A percentile compares a stretch with the other conserved stretches of the same genome.
phyloP scores from a whole-genome alignment of 1,140 invertebrate species.

The Metopolophium dirhodum region DNA sequence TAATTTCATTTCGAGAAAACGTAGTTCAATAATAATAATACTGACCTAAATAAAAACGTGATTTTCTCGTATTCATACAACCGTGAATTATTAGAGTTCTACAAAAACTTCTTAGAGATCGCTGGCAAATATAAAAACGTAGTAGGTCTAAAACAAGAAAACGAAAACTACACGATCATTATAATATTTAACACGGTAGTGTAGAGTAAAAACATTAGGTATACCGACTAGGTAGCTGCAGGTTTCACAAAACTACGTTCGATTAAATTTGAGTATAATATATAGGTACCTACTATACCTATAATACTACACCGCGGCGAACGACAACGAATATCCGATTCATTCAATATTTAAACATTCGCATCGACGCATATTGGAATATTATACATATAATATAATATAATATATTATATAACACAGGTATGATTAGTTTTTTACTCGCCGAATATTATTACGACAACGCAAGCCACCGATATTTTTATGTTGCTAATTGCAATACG shows the following conservation, averaged over 20 bases:
- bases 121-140: not conserved
- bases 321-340: not conserved
- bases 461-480: not conserved
- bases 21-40: not conserved
- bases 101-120: not conserved
- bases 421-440: slow-evolving; percentile 2
- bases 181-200: not conserved
- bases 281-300: not conserved
- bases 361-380: not conserved
- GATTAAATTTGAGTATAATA: not conserved
- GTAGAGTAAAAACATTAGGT: not conserved
- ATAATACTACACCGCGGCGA: not conserved
- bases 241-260: not conserved
- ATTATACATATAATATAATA: no score
- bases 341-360: not conserved
- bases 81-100: not conserved
- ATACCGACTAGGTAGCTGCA: not conserved
- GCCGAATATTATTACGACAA: not conserved
- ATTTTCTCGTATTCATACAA: not conserved
- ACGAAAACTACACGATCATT: not conserved
- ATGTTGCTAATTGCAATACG: not conserved
- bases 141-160: not conserved
- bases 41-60: slow-evolving; percentile 16
- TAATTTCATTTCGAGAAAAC: not conserved
- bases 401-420: not conserved